Percentiles rank a stretch among this genome's conserved stretches.
Conservation (phyloP, 2,113 vertebrate genomes). For the Arizona elegans region DNA sequence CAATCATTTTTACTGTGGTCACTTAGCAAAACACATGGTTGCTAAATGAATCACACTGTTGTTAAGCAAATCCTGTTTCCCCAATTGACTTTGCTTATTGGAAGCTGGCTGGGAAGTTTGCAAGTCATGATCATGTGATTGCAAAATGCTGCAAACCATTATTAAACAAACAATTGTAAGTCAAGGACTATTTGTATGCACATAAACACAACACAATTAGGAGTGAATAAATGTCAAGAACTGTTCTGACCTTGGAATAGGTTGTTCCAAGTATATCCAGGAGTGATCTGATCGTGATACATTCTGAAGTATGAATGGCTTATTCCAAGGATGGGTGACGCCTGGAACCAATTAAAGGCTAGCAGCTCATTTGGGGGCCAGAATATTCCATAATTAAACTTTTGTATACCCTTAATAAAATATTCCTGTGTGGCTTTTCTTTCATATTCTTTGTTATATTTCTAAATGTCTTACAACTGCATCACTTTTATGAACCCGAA, state of each 20-base stretch:
- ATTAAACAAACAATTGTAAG: neutral
- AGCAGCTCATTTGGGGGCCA: neutral
- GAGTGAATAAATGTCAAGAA: neutral
- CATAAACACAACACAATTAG: neutral
- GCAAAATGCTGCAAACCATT: neutral
- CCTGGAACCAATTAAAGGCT: neutral
- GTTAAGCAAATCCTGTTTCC: neutral
- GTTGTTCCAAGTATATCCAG: neutral
- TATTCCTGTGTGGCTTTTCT: neutral
- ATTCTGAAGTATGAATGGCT: neutral
- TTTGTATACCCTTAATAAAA: neutral
- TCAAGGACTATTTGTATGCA: neutral
- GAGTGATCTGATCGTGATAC: neutral
- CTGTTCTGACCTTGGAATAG: neutral
- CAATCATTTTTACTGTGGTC: neutral
- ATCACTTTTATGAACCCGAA: neutral
- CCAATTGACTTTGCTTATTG: neutral
- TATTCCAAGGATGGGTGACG: neutral
- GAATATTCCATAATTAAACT: neutral
- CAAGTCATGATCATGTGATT: neutral
- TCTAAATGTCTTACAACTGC: neutral
- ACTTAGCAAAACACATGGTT: neutral
- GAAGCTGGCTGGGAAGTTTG: neutral
- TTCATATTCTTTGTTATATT: neutral
- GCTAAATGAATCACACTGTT: neutral